phyloP scores from a whole-genome alignment of 2,113 vertebrate species.

The Hypomesus transpacificus region DNA sequence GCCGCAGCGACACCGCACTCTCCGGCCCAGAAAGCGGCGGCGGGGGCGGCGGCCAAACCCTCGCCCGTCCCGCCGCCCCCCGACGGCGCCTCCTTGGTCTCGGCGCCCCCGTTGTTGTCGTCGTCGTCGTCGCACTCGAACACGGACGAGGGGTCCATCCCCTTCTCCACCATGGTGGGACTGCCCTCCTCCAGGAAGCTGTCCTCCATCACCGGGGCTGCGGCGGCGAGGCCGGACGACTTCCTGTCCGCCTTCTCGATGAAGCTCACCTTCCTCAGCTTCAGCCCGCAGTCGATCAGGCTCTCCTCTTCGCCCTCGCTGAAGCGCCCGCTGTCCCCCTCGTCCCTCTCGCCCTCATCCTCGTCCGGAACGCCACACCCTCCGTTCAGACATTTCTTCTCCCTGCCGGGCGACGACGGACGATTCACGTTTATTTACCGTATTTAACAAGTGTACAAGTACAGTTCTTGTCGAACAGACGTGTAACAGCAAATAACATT shows the following conservation, averaged over 20 bases:
- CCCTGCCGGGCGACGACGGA: slow-evolving; percentile 38
- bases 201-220: slow-evolving; percentile 63
- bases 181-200: slow-evolving; percentile 90
- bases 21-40: slow-evolving; percentile 39
- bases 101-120: slow-evolving; percentile 74
- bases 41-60: slow-evolving; percentile 22
- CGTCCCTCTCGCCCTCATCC: slow-evolving; percentile 82
- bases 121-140: slow-evolving; percentile 89
- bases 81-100: slow-evolving; percentile 63
- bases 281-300: slow-evolving; percentile 86
- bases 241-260: slow-evolving; percentile 81
- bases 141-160: slow-evolving; percentile 82
- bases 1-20: slow-evolving; percentile 44
- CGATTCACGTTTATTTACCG: not conserved
- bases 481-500: no score
- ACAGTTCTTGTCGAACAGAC: no score
- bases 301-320: slow-evolving; percentile 79
- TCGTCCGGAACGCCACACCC: slow-evolving; percentile 89
- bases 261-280: slow-evolving; percentile 94
- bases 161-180: slow-evolving; percentile 94
- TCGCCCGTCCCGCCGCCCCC: slow-evolving; percentile 17
- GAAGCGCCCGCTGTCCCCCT: slow-evolving; percentile 75
- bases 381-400: slow-evolving; percentile 87
- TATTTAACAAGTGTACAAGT: no score
- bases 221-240: slow-evolving; percentile 37